These are phyloP conservation scores for Agapornis canus DNA, from an alignment of 2,797 vertebrate species.

Conservation along the genomic window DNA sequence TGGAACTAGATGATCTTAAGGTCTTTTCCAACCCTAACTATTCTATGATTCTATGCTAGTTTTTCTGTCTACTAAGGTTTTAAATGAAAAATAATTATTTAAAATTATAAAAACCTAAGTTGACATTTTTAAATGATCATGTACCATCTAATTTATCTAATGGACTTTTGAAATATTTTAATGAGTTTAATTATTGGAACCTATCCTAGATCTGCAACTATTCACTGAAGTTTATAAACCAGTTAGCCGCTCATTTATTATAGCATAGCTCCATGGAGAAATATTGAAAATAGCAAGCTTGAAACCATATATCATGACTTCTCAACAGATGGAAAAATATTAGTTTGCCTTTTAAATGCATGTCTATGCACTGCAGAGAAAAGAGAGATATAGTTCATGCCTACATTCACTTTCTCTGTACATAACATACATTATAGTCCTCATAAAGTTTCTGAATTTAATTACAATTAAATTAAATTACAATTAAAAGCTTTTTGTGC, in stretches of 20 bases:
- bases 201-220: neutral
- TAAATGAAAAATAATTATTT: neutral
- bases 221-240: neutral
- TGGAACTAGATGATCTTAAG: no score
- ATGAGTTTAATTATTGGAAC: neutral
- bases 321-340: neutral
- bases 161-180: neutral
- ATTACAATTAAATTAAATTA: no score
- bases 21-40: no score
- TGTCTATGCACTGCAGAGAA: neutral
- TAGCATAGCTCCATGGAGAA: neutral
- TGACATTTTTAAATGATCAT: neutral
- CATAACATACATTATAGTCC: rapidly evolving
- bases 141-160: neutral
- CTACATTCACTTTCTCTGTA: neutral
- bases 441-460: neutral
- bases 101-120: neutral
- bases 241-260: neutral
- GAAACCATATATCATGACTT: neutral
- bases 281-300: neutral
- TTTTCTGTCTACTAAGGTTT: neutral
- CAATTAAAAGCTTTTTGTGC: neutral
- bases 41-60: neutral
- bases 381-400: neutral
- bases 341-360: neutral